A percentile compares a stretch with the other conserved stretches of the same genome.
These are phyloP conservation scores for Lipotes vexillifer DNA, from an alignment of 2,113 vertebrate species.

Conservation along the genomic window DNA sequence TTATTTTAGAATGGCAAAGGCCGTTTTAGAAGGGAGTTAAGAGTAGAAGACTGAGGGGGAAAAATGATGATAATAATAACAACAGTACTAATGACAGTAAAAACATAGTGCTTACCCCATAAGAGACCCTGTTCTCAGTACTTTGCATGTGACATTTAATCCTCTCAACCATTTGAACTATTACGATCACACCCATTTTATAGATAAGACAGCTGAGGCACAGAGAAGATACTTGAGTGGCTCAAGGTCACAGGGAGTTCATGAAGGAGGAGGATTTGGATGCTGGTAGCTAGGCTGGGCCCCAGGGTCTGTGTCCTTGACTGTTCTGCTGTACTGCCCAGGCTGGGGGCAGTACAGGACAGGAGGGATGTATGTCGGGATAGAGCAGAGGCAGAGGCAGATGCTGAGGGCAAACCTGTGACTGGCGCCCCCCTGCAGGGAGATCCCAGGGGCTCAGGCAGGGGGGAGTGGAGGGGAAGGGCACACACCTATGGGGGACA, in stretches of 20 bases:
- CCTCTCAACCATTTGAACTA: neutral
- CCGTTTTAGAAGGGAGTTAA: neutral
- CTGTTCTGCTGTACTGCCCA: neutral
- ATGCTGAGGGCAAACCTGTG: neutral
- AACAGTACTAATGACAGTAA: neutral
- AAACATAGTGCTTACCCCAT: fast-evolving
- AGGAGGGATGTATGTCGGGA: neutral
- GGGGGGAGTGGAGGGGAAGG: no score
- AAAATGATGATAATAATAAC: neutral
- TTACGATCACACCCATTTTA: neutral
- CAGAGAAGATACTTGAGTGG: neutral
- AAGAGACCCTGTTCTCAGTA: neutral
- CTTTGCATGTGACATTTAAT: neutral
- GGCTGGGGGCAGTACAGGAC: neutral
- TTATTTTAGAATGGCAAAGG: neutral
- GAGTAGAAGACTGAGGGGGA: neutral
- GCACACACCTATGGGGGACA: neutral
- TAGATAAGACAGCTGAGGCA: neutral
- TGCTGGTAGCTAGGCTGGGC: no score
- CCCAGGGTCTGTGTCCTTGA: neutral
- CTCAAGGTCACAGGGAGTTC: neutral
- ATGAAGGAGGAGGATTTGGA: neutral
- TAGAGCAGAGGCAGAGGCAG: neutral
- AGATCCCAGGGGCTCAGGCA: neutral
- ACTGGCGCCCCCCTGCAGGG: neutral